phyloP scores from a whole-genome alignment of 53 echinoderm and acorn worm species.

The Mesocentrotus franciscanus region DNA sequence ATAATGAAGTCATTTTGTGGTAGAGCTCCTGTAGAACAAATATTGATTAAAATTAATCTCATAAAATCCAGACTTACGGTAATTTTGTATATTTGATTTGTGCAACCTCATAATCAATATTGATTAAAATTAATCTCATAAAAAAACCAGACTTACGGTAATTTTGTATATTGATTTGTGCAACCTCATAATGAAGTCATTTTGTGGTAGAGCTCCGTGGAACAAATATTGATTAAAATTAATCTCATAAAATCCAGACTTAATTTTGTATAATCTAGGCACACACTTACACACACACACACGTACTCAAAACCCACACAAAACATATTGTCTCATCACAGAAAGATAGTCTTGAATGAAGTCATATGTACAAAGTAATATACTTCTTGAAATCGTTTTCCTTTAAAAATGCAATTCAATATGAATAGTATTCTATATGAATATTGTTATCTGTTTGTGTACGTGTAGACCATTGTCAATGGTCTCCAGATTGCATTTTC shows the following conservation, averaged over 20 bases:
- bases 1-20: slow-evolving; percentile 19
- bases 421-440: too few relatives aligned
- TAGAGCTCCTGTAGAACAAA: neutral
- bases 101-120: neutral
- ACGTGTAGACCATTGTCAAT: too few relatives aligned
- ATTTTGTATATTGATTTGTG: slow-evolving; percentile 9
- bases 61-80: neutral
- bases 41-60: neutral
- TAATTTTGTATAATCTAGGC: neutral
- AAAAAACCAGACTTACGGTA: too few relatives aligned
- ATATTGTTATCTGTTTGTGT: too few relatives aligned
- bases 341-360: too few relatives aligned
- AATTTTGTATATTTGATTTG: neutral
- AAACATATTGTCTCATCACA: too few relatives aligned
- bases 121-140: neutral
- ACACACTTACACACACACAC: neutral
- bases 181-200: slow-evolving; percentile 1
- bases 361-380: neutral
- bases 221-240: neutral
- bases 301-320: neutral
- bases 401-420: too few relatives aligned
- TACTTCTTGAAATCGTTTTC: neutral
- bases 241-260: neutral
- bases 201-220: neutral
- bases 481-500: too few relatives aligned